Evolutionary conservation across 2,113 vertebrate species (phyloP).

Genomic region (Thinocorus orbignyianus): DNA sequence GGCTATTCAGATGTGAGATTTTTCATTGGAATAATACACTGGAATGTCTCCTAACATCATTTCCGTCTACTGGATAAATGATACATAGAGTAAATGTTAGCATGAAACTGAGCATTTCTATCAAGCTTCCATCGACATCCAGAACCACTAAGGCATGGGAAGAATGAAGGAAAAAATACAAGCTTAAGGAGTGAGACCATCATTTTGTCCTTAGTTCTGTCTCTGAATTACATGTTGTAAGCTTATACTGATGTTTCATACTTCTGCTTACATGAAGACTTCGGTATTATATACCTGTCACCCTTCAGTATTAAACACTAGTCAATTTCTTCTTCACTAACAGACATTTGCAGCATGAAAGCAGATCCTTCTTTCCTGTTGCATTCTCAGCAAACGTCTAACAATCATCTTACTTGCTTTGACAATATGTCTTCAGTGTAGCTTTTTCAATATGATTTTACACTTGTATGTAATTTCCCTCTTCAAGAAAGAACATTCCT

Average conservation of each 20-base stretch:
- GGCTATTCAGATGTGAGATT: not conserved
- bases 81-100: not conserved
- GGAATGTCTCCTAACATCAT: not conserved
- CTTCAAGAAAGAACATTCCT: not conserved
- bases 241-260: not conserved
- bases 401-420: not conserved
- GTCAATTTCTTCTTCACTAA: not conserved
- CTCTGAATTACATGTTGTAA: not conserved
- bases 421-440: not conserved
- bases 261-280: not conserved
- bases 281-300: not conserved
- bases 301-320: not conserved
- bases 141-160: not conserved
- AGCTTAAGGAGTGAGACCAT: not conserved
- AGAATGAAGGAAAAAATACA: not conserved
- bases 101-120: not conserved
- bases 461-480: not conserved
- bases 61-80: not conserved
- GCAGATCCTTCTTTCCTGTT: not conserved
- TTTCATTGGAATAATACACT: not conserved
- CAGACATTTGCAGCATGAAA: not conserved
- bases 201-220: not conserved
- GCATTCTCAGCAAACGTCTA: not conserved
- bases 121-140: not conserved
- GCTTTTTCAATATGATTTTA: not conserved